Percentiles rank a stretch among this genome's conserved stretches.
phyloP scores from a whole-genome alignment of 2,888 invertebrate species.

The Drosophila kuntzei region DNA sequence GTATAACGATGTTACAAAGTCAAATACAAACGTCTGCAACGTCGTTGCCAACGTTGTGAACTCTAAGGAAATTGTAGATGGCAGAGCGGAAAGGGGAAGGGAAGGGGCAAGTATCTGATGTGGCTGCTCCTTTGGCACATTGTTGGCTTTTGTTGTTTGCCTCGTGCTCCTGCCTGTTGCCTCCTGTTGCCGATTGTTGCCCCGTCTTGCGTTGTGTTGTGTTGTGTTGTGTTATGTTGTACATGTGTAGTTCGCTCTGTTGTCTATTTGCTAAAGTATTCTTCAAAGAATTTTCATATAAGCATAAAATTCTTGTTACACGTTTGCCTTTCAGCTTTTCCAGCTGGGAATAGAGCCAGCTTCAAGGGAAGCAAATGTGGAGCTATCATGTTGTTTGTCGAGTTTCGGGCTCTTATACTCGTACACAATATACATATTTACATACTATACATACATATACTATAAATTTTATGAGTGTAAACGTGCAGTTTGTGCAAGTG shows the following conservation, averaged over 20 bases:
- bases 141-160: conserved; percentile 60
- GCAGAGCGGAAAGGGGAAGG: neutral
- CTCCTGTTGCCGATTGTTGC: conserved; percentile 12
- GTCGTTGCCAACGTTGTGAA: conserved; percentile 37
- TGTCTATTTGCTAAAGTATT: conserved; percentile 67
- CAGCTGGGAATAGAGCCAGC: conserved; percentile 11
- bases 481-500: conserved; percentile 68
- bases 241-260: conserved; percentile 44
- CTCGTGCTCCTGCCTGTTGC: conserved; percentile 29
- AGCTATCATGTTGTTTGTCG: conserved; percentile 32
- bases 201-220: neutral
- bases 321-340: conserved; percentile 52
- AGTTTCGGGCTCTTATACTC: conserved; percentile 33
- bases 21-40: conserved; percentile 75
- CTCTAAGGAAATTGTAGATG: conserved; percentile 9
- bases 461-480: conserved; percentile 56
- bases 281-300: conserved; percentile 55
- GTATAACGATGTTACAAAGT: conserved; percentile 76
- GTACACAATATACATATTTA: conserved; percentile 7
- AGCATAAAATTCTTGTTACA: conserved; percentile 61
- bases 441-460: neutral
- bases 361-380: neutral
- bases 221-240: conserved; percentile 25
- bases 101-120: conserved; percentile 41
- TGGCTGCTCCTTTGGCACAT: conserved; percentile 58